phyloP scores from a whole-genome alignment of 2,113 vertebrate species.

The Xiphias gladius region DNA sequence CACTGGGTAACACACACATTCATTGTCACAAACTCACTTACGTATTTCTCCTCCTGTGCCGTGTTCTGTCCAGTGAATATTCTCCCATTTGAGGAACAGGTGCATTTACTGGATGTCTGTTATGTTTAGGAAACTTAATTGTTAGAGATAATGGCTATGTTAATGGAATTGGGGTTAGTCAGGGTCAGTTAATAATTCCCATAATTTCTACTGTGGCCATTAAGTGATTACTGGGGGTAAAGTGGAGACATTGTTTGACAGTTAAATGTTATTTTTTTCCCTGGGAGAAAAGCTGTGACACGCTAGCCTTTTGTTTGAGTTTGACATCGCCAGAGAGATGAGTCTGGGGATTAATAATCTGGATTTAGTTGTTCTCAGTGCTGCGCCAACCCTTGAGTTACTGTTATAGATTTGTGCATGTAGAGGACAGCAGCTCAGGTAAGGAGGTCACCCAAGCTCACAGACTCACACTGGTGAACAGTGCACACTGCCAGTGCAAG shows the following conservation, averaged over 20 bases:
- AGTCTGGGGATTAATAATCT: conserved; percentile 27
- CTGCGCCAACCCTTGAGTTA: neutral
- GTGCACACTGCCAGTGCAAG: neutral
- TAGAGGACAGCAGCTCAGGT: conserved; percentile 3
- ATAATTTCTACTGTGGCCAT: conserved; percentile 6
- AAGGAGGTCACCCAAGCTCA: conserved; percentile 4
- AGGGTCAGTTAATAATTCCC: conserved; percentile 17
- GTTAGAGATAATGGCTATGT: conserved; percentile 14
- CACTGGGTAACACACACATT: conserved; percentile 78
- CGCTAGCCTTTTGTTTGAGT: conserved; percentile 27
- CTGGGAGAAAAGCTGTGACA: neutral
- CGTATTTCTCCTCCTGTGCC: conserved; percentile 1
- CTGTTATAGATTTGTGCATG: conserved; percentile 15
- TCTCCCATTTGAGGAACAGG: conserved; percentile 11
- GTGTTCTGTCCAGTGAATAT: conserved; percentile 1
- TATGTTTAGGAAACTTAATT: neutral
- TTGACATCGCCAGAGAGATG: neutral
- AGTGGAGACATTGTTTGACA: conserved; percentile 23
- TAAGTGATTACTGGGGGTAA: conserved; percentile 29
- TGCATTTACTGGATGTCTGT: neutral
- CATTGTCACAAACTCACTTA: neutral
- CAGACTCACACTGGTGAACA: neutral
- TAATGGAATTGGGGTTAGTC: conserved; percentile 25
- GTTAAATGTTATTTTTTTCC: neutral
- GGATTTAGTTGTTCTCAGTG: conserved; percentile 43